Evolutionary conservation across 2,888 invertebrate genomes (phyloP).

Genomic region (Teleiodes luculella): DNA sequence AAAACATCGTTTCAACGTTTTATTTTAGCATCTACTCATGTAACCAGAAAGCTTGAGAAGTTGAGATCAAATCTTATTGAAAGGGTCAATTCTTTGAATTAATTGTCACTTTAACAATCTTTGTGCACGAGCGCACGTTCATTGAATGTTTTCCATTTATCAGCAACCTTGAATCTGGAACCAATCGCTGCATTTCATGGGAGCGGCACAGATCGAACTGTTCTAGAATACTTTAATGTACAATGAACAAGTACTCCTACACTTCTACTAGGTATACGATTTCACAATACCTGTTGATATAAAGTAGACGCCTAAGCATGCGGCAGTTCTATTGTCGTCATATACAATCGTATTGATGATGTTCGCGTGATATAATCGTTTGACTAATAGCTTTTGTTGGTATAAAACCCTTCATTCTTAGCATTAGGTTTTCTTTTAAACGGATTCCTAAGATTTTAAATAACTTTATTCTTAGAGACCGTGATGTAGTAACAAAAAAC

Average conservation of each 20-base stretch:
- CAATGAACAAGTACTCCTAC: neutral
- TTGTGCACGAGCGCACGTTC: slow-evolving; percentile 34
- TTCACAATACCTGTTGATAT: slow-evolving; percentile 3
- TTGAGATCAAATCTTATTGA: slow-evolving; percentile 24
- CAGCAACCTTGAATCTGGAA: slow-evolving; percentile 64
- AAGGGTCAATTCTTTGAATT: slow-evolving; percentile 35
- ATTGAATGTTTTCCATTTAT: slow-evolving; percentile 54
- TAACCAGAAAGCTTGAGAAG: no score
- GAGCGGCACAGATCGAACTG: slow-evolving; percentile 1
- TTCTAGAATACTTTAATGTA: slow-evolving; percentile 1
- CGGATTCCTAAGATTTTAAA: neutral
- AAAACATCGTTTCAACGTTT: no score
- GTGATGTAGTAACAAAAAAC: neutral
- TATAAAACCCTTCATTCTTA: neutral
- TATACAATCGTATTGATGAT: slow-evolving; percentile 2
- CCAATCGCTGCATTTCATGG: slow-evolving; percentile 40
- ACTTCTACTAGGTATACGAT: neutral
- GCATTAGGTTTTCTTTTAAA: neutral
- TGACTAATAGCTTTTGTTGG: neutral
- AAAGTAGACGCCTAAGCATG: neutral
- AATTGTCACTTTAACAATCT: slow-evolving; percentile 46
- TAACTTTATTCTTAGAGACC: neutral
- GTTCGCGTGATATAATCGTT: slow-evolving; percentile 9
- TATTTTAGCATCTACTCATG: slow-evolving; percentile 33
- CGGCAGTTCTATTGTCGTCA: neutral